Conservation (phyloP, 2,888 invertebrate genomes). For the Scrobipalpa atriplicella region DNA sequence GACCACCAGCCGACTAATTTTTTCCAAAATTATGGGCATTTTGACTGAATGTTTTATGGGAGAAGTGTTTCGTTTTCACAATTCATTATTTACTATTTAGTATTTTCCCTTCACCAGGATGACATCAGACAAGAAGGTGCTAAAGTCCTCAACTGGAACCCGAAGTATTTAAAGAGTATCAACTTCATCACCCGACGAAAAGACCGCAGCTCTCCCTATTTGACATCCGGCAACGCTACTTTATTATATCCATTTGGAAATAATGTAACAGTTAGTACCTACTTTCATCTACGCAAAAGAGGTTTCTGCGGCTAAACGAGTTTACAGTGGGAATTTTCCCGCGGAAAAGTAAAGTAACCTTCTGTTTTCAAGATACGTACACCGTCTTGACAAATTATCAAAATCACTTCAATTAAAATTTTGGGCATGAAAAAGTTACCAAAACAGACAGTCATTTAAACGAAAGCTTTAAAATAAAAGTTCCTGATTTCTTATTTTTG, state of each 20-base stretch:
- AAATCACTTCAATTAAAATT: background rate
- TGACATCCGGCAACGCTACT: background rate
- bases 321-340: background rate
- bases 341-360: background rate
- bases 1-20: no score
- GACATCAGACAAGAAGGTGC: slow-evolving; percentile 3
- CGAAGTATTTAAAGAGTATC: background rate
- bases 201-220: background rate
- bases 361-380: background rate
- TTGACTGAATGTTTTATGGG: no score
- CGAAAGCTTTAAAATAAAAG: background rate
- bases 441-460: background rate
- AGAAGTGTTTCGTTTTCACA: no score
- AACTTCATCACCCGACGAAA: background rate
- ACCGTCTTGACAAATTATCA: background rate
- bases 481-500: background rate
- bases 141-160: background rate
- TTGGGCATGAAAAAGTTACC: background rate
- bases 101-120: background rate
- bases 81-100: no score
- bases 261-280: slow-evolving; percentile 9
- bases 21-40: no score
- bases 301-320: no score
- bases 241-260: background rate
- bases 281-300: no score